Conservation (phyloP, 1,140 invertebrate species). For the Brachionus paranguensis region DNA sequence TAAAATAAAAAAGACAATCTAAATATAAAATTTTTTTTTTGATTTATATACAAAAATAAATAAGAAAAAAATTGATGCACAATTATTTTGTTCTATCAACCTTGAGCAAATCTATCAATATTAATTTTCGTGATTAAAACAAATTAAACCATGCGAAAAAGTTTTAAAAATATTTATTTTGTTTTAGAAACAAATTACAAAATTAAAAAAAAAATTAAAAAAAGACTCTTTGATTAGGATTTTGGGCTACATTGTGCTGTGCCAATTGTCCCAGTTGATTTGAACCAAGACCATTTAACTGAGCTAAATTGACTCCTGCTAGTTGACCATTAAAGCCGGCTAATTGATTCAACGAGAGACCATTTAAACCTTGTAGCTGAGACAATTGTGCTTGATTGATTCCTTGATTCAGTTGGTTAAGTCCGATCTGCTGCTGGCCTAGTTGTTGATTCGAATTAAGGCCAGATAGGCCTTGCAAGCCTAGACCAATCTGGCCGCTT, state of each 20-base stretch:
- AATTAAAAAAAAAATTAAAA: neutral
- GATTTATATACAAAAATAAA: neutral
- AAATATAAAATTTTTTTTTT: too few relatives aligned
- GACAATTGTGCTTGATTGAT: neutral
- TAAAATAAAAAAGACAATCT: too few relatives aligned
- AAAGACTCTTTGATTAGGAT: neutral
- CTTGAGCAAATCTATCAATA: neutral
- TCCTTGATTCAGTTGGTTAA: neutral
- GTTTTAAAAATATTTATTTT: neutral
- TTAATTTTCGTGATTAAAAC: neutral
- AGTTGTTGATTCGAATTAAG: neutral
- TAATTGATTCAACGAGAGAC: neutral
- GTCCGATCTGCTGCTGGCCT: neutral
- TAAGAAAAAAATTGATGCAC: neutral
- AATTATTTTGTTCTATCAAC: neutral
- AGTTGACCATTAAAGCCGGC: slow-evolving; percentile 5
- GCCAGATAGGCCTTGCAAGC: neutral
- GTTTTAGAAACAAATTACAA: neutral
- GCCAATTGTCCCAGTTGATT: neutral
- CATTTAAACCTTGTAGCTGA: neutral
- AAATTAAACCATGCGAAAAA: neutral
- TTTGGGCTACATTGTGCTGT: neutral
- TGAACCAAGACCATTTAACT: neutral
- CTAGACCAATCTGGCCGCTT: neutral
- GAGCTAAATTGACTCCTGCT: neutral